Evolutionary conservation across 2,797 vertebrate genomes (phyloP), one percentile per base, ranked within the genome.

Genomic region (Dryobates pubescens): DNA sequence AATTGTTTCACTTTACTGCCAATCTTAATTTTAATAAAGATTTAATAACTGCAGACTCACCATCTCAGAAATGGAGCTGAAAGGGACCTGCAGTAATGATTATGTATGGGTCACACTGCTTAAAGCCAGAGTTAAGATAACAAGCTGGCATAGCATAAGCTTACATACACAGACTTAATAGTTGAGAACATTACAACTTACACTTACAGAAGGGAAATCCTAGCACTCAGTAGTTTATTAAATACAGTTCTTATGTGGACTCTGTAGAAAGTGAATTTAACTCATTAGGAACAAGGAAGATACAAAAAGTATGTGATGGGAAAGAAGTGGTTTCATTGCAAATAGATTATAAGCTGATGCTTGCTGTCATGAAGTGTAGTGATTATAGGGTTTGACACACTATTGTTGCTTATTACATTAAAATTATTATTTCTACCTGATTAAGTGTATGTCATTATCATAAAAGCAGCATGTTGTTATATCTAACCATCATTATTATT

Each of bases 331-430:
- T 0, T 69, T 93, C 86, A 23, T 76, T 79, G 51, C 41, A 83
- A 77, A 47, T 24, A 72, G 20, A 53, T 70, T 24, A 32, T 68
- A 71, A 86, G 91, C 89, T 80, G 74, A 76, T 80, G 58, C 34
- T 72, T 2, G 0, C 43, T 82, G 30, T 54, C 65, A 56, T 63
- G 24, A 92, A 88, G 32, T 34, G 16, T 41, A 88, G 57, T 36
- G 63, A 77, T 86, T 88, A 23, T 32, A 80, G 29, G 51, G 59
- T 68, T 71, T 89, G 53, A 82, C 22, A 73, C 7, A 8, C 0
- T 4, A 51, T 88, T 89, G 83, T 69, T 92, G 43, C 23, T 87
- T 92, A 61, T 90, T 85, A 45, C 41, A 68, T 82, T 76, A 88
- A 89, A 93, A 82, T 78, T 7, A 69, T 76, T 3, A 4, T 89